A percentile compares a stretch with the other conserved stretches of the same genome.
These are phyloP conservation scores for Eugnorisma glareosa DNA, from an alignment of 2,888 invertebrate genomes.

Conservation along the genomic window DNA sequence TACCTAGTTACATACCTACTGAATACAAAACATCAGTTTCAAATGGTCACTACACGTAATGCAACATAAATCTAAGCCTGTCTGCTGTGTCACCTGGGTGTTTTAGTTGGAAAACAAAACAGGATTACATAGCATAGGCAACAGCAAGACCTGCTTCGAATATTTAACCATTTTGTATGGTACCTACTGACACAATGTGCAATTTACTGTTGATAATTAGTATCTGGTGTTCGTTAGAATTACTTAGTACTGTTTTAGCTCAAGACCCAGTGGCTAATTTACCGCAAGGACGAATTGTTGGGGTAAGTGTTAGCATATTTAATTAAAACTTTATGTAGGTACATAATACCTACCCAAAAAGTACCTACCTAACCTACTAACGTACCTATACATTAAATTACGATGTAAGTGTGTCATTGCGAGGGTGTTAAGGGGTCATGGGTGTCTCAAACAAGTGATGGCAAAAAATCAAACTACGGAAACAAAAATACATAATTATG, in stretches of 20 bases:
- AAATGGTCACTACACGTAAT: conserved; percentile 54
- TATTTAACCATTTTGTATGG: neutral
- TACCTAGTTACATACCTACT: conserved; percentile 32
- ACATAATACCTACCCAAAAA: neutral
- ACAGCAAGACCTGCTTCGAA: neutral
- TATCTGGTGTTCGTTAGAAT: conserved; percentile 59
- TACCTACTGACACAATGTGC: conserved; percentile 47
- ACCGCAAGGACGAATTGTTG: conserved; percentile 91
- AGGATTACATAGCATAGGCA: neutral
- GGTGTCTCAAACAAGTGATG: neutral
- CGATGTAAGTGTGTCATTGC: neutral
- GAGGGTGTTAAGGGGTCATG: neutral
- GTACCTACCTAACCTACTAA: neutral
- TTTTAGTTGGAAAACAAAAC: conserved; percentile 15
- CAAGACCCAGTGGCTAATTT: conserved; percentile 90
- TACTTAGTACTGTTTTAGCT: conserved; percentile 65
- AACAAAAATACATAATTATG: neutral
- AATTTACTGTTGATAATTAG: conserved; percentile 30
- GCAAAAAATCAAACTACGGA: neutral
- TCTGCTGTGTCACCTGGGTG: neutral
- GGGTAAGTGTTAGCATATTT: conserved; percentile 84
- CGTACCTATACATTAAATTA: too few species aligned
- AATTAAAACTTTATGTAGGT: neutral
- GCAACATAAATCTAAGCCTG: conserved; percentile 30
- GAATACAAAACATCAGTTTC: conserved; percentile 72